Conservation (phyloP, 30 jellyfish, hydroid and myxozoan genomes). For the Cassiopea xamachana region DNA sequence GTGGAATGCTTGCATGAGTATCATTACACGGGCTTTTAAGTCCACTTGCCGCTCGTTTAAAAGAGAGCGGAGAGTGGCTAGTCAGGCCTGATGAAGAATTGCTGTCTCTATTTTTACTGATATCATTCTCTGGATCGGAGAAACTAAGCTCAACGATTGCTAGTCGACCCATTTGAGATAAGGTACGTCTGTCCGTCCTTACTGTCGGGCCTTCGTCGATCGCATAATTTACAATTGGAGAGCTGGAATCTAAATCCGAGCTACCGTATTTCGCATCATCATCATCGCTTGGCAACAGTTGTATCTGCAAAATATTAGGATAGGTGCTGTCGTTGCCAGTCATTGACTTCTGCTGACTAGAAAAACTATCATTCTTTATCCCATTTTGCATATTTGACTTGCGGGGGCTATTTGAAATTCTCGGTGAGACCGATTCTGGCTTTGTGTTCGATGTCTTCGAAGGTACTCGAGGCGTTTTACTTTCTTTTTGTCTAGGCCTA, state of each 20-base stretch:
- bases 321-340: background rate
- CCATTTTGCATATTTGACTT: background rate
- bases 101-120: slow-evolving; percentile 34
- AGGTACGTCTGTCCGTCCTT: slow-evolving; percentile 53
- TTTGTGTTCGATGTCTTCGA: slow-evolving; percentile 4
- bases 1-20: slow-evolving; percentile 12
- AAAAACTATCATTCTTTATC: background rate
- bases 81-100: slow-evolving; percentile 2
- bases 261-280: slow-evolving; percentile 34
- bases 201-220: slow-evolving; percentile 35
- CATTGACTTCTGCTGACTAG: slow-evolving; percentile 21
- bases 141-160: slow-evolving; percentile 79
- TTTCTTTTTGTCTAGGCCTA: slow-evolving; percentile 11
- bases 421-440: slow-evolving; percentile 19
- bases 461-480: background rate
- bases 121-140: slow-evolving; percentile 78
- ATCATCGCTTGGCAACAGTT: slow-evolving; percentile 66
- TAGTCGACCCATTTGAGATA: slow-evolving; percentile 83
- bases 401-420: slow-evolving; percentile 4
- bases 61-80: slow-evolving; percentile 39
- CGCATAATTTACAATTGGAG: slow-evolving; percentile 64
- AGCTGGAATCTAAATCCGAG: slow-evolving; percentile 55
- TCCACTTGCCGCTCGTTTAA: slow-evolving; percentile 65
- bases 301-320: slow-evolving; percentile 48
- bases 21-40: slow-evolving; percentile 1